These are phyloP conservation scores for Pristiophorus japonicus DNA, from an alignment of 2,113 vertebrate genomes.

Conservation along the genomic window DNA sequence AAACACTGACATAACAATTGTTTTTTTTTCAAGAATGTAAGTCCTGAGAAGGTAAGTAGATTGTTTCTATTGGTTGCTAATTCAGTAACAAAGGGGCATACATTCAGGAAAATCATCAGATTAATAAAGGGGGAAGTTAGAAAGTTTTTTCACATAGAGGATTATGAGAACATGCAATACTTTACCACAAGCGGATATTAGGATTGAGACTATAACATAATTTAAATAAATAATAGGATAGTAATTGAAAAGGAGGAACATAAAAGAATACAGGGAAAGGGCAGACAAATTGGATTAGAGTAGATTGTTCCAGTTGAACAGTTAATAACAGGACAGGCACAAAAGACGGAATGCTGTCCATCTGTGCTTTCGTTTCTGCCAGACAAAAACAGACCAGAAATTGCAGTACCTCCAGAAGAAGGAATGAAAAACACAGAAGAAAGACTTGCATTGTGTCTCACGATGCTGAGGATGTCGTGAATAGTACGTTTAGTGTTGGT, in stretches of 20 bases:
- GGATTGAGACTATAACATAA: background rate
- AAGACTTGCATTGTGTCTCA: background rate
- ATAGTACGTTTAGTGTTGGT: too few relatives aligned
- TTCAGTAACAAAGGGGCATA: background rate
- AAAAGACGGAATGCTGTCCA: background rate
- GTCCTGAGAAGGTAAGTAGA: background rate
- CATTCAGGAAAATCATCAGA: background rate
- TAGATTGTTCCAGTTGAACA: background rate
- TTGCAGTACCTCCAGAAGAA: background rate
- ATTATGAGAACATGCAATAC: background rate
- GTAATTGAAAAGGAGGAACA: background rate
- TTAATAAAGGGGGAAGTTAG: background rate
- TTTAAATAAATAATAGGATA: background rate
- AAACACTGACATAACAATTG: background rate
- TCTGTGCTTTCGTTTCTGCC: background rate
- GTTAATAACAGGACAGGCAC: background rate
- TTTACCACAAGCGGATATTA: background rate
- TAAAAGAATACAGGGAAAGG: background rate
- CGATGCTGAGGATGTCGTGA: too few relatives aligned
- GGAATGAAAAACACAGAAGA: background rate
- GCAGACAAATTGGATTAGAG: background rate
- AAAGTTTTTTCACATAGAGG: background rate
- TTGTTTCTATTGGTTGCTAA: background rate
- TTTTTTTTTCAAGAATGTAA: background rate
- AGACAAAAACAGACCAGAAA: background rate